These are phyloP conservation scores for Brachyptera risi DNA, from an alignment of 2,888 invertebrate species.

Conservation along the genomic window DNA sequence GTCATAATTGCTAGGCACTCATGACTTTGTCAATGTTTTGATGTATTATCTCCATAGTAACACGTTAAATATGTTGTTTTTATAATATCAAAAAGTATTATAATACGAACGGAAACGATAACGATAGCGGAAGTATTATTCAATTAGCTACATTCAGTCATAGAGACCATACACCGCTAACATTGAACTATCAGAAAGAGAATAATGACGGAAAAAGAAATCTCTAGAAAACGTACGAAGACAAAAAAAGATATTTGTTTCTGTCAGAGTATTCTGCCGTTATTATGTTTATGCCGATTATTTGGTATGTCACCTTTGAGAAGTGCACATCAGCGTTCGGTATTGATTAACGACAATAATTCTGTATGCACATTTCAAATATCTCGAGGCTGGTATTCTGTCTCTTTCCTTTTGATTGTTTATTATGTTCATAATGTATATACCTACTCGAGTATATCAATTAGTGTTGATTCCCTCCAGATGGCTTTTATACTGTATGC, in stretches of 20 bases:
- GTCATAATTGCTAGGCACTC: too few relatives aligned
- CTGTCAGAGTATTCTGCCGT: constrained; percentile 3
- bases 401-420: not conserved
- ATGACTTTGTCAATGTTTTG: too few relatives aligned
- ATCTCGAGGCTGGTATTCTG: not conserved
- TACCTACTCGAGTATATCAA: not conserved
- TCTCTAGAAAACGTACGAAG: not conserved
- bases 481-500: not conserved
- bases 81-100: too few relatives aligned
- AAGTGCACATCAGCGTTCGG: not conserved
- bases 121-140: too few relatives aligned
- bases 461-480: not conserved
- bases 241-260: not conserved
- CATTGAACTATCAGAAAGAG: not conserved
- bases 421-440: not conserved
- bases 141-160: too few relatives aligned
- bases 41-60: too few relatives aligned
- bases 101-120: too few relatives aligned
- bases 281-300: not conserved
- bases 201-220: not conserved
- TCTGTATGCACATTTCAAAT: not conserved
- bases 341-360: not conserved
- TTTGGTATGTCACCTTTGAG: constrained; percentile 6
- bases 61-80: too few relatives aligned
- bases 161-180: too few relatives aligned